A percentile compares a stretch with the other conserved stretches of the same genome.
Evolutionary conservation across 2,888 invertebrate species (phyloP).

Genomic region (Ischnura elegans): DNA sequence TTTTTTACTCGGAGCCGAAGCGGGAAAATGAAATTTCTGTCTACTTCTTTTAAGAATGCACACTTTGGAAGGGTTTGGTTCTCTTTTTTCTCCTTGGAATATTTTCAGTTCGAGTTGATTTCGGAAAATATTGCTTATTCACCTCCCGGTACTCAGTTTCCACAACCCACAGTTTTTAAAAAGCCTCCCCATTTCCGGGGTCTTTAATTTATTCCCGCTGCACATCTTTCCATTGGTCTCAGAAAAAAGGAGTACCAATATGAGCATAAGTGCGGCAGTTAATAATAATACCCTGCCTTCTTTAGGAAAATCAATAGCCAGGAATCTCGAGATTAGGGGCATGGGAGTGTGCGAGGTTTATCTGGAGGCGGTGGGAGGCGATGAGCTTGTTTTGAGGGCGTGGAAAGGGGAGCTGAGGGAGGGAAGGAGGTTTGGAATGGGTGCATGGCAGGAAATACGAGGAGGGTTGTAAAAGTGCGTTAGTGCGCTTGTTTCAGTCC

Average conservation of each 20-base stretch:
- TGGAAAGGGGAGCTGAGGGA: not conserved
- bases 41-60: no score
- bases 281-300: constrained; percentile 11
- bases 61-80: no score
- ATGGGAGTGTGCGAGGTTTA: not conserved
- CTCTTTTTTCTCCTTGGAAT: no score
- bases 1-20: no score
- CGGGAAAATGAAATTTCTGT: no score
- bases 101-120: no score
- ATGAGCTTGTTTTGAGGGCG: not conserved
- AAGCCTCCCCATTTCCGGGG: not conserved
- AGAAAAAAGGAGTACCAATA: not conserved
- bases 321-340: not conserved
- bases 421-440: not conserved
- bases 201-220: not conserved
- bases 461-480: not conserved
- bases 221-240: not conserved
- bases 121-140: no score
- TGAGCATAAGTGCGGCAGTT: not conserved
- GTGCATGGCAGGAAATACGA: not conserved
- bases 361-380: not conserved
- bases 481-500: not conserved
- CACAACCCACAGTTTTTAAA: not conserved
- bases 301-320: constrained; percentile 36
- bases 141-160: not conserved